phyloP scores from a whole-genome alignment of 2,797 vertebrate genomes.

The Falco berigora region DNA sequence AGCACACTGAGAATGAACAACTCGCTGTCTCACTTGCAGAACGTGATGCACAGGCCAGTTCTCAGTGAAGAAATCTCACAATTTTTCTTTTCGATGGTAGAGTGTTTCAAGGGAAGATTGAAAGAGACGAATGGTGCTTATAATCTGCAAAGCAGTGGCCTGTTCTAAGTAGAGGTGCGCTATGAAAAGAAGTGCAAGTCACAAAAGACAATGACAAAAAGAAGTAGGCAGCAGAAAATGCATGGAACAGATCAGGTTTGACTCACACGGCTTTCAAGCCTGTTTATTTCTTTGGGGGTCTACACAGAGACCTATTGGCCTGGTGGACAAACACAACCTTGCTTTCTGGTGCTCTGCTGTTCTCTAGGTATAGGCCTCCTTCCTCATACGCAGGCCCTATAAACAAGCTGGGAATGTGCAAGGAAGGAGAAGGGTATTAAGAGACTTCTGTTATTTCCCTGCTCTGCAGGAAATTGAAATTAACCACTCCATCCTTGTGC shows the following conservation, averaged over 20 bases:
- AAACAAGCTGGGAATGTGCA: background rate
- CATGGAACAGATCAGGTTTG: background rate
- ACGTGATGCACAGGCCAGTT: background rate
- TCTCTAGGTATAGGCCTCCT: background rate
- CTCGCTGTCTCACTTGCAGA: background rate
- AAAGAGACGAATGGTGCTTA: slow-evolving; percentile 24
- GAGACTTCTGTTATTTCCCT: background rate
- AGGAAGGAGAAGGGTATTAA: background rate
- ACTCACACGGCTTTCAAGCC: background rate
- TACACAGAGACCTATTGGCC: background rate
- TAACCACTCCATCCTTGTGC: background rate
- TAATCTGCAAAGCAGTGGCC: background rate
- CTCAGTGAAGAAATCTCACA: slow-evolving; percentile 18
- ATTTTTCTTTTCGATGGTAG: slow-evolving; percentile 11
- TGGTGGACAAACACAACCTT: background rate
- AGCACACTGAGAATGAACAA: background rate
- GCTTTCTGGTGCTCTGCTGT: background rate
- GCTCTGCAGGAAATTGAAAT: background rate
- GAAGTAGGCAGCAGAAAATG: slow-evolving; percentile 31
- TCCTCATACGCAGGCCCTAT: background rate
- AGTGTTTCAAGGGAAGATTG: background rate
- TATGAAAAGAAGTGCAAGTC: slow-evolving; percentile 34
- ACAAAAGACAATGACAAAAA: slow-evolving; percentile 43
- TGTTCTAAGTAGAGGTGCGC: slow-evolving; percentile 10
- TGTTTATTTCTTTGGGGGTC: background rate